Evolutionary conservation across 2,113 vertebrate species (phyloP), one percentile per base, ranked within the genome.

Genomic region (Numida meleagris): DNA sequence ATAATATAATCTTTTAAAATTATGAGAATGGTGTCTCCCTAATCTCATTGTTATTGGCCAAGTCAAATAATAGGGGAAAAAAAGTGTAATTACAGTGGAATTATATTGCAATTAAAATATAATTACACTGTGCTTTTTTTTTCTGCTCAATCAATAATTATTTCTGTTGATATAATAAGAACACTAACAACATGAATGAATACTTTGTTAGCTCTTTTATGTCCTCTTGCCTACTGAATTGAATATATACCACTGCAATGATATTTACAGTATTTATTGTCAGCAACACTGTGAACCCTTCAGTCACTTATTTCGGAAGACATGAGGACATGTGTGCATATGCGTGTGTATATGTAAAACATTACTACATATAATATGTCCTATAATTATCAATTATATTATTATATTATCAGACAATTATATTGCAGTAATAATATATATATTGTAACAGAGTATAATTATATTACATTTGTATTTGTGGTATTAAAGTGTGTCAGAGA

Each of bases 51-150:
- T 31, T 95, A 93, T 91, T 83, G 57, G 82, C 62, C 76, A 33
- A 83, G 34, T 46, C 70, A 83, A 94, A 95, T 89, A 76, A 91
- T n/a, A 93, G 82, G 75, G 42, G 79, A 76, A 70, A 91, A 59
- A 50, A 92, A 90, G 72, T 96, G 95, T 95, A 90, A 96, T 95
- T 93, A 95, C 89, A 57, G 76, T 15, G 77, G 86, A 95, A 94
- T 93, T 95, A 96, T 92, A 92, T 89, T 62, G 90, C 92, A 97
- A 96, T 95, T 97, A 94, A 95, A 90, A 91, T 29, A 53, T 94
- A 96, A 93, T 96, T 95, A 96, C 87, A 62, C 25, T 16, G 61
- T 25, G 46, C 51, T 53, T 62, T 8, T 12, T 12, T 92, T 84
- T 91, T 82, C 75, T 48, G 3, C 82, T 91, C 82, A 66, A 90